These are phyloP conservation scores for Nasonia longicornis DNA, from an alignment of 1,140 invertebrate genomes.

Conservation along the genomic window DNA sequence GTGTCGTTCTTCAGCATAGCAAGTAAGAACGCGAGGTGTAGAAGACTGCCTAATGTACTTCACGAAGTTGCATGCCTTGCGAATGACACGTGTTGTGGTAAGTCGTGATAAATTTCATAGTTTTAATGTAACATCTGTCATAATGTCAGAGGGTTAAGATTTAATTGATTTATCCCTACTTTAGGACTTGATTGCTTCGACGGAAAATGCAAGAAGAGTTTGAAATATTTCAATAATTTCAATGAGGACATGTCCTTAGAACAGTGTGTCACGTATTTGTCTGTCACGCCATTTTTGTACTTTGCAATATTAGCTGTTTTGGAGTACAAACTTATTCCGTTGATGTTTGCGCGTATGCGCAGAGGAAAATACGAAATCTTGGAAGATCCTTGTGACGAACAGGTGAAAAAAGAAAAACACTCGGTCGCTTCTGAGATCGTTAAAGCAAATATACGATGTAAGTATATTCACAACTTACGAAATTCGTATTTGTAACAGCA, in stretches of 20 bases:
- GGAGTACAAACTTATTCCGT: slow-evolving; percentile 57
- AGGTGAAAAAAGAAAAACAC: slow-evolving; percentile 63
- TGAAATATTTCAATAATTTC: slow-evolving; percentile 57
- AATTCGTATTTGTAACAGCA: not conserved
- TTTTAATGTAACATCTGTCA: not conserved
- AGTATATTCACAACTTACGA: slow-evolving; percentile 16
- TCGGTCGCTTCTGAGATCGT: slow-evolving; percentile 57
- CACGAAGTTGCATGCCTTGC: slow-evolving; percentile 50
- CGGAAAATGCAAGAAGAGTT: slow-evolving; percentile 56
- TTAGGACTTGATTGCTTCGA: slow-evolving; percentile 57
- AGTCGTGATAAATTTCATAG: slow-evolving; percentile 28
- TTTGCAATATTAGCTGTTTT: slow-evolving; percentile 58
- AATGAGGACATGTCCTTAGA: slow-evolving; percentile 56
- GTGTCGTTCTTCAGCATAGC: slow-evolving; percentile 57
- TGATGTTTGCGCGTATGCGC: slow-evolving; percentile 50
- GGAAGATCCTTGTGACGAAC: slow-evolving; percentile 58
- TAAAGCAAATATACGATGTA: slow-evolving; percentile 55
- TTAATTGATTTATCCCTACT: not conserved
- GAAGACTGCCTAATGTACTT: slow-evolving; percentile 57
- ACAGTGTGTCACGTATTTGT: slow-evolving; percentile 57
- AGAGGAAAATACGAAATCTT: slow-evolving; percentile 48
- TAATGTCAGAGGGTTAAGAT: not conserved
- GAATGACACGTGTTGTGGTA: slow-evolving; percentile 58
- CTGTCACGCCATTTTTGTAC: slow-evolving; percentile 58
- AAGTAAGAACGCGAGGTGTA: slow-evolving; percentile 59